These are phyloP conservation scores for Limnephilus rhombicus DNA, from an alignment of 2,888 invertebrate genomes.

Conservation along the genomic window DNA sequence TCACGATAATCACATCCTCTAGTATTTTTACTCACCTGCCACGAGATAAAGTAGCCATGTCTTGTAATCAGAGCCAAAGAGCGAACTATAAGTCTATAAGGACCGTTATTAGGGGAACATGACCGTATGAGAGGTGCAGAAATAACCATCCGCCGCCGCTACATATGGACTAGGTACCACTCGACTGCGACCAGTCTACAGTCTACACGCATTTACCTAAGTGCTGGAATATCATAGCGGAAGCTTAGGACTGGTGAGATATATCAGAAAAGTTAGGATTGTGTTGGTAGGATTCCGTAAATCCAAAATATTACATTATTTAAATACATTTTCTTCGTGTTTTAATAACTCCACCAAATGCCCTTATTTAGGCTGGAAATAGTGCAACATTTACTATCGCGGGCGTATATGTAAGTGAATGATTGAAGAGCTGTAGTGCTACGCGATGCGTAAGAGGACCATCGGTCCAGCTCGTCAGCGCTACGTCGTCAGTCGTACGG, in stretches of 20 bases:
- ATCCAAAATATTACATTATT: no score
- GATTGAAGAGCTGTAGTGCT: no score
- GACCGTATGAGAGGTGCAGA: neutral
- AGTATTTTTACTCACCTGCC: neutral
- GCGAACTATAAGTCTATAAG: constrained; percentile 52
- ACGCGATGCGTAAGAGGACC: no score
- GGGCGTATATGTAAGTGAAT: no score
- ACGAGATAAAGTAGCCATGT: constrained; percentile 42
- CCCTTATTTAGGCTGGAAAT: no score
- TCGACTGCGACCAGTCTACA: neutral
- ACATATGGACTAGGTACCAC: neutral
- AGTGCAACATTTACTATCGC: no score
- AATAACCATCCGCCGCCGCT: neutral
- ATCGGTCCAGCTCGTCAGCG: no score
- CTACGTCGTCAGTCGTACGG: no score
- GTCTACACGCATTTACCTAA: neutral
- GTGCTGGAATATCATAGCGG: neutral
- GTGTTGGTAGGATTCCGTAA: neutral
- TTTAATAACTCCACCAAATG: no score
- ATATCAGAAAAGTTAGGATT: neutral
- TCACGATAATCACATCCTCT: neutral
- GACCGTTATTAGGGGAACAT: constrained; percentile 57
- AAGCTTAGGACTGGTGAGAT: neutral
- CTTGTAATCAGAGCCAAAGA: constrained; percentile 57
- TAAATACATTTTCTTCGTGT: no score